Base-by-base conservation (phyloP, 2,113 vertebrate species). In the Callaeas wilsoni region DNA sequence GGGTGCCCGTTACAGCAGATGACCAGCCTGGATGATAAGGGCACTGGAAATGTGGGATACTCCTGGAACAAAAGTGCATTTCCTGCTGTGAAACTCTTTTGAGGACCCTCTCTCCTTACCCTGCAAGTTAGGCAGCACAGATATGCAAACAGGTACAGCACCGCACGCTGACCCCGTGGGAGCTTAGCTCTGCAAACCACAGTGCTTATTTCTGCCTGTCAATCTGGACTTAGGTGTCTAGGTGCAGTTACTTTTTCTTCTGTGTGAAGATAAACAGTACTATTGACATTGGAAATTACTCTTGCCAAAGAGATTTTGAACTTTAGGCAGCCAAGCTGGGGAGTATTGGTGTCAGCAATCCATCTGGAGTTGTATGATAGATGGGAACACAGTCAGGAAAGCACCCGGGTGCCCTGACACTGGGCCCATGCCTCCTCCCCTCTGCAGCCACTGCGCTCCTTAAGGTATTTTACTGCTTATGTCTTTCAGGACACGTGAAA, bases 401-500 rank as follows among this genome's bases (percentile, higher is more conserved):
- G 94, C 80, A 93, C 44, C 46, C 81, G 23, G 35, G 46, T 91
- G 81, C 84, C 75, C 84, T 85, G 75, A 94, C 60, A 41, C 46
- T 7, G 60, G 29, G 80, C 64, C 77, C 60, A 50, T 1, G 13
- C 59, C 79, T 76, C 73, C 86, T 92, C 75, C 71, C 42, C 69
- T 86, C 62, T 86, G 85, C 74, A 94, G 73, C 87, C 93, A 95
- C 93, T 76, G 74, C 78, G 41, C 86, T 94, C 69, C 81, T 96
- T 67, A 76, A 80, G 81, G 60, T 86, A 82, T 93, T 96, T 97
- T 82, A 90, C 87, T 96, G 91, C 95, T 97, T 89, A 84, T 83
- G 87, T 80, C 93, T 96, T 93, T 90, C 92, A 82, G 94, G 91
- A 96, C 85, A 96, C 90, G 80, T 50, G 69, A 93, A 87, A 94